Percentiles rank a stretch among this genome's conserved stretches.
Evolutionary conservation across 2,888 invertebrate genomes (phyloP).

Genomic region (Acanthococcus lagerstroemiae): DNA sequence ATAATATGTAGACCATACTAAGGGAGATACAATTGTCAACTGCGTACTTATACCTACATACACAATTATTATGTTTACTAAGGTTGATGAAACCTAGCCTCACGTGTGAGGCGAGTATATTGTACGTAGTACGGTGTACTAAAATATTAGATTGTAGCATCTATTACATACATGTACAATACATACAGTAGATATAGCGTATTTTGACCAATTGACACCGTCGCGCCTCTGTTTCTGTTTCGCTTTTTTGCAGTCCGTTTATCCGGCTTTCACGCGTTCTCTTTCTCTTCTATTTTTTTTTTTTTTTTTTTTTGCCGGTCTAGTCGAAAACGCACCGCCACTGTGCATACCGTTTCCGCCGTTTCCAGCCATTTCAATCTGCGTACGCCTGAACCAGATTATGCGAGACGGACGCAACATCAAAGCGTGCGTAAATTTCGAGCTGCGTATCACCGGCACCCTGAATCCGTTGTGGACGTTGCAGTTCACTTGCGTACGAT

Average conservation of each 20-base stretch:
- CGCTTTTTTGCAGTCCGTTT: too few species aligned
- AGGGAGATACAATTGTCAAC: too few species aligned
- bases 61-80: too few species aligned
- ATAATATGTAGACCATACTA: too few species aligned
- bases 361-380: slow-evolving; percentile 19
- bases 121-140: too few species aligned
- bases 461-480: slow-evolving; percentile 17
- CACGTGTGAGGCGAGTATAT: too few species aligned
- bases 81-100: too few species aligned
- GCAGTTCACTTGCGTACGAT: slow-evolving; percentile 15
- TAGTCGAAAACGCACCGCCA: slow-evolving; percentile 21
- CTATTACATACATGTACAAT: too few species aligned
- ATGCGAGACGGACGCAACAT: slow-evolving; percentile 12
- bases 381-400: slow-evolving; percentile 14
- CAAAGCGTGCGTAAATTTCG: slow-evolving; percentile 24
- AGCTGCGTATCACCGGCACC: slow-evolving; percentile 18
- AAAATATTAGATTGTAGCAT: too few species aligned
- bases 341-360: slow-evolving; percentile 18
- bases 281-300: neutral
- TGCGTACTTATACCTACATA: too few species aligned
- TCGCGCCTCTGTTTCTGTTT: too few species aligned
- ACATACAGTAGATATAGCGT: too few species aligned
- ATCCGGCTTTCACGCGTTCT: neutral
- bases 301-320: slow-evolving; percentile 1
- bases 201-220: slow-evolving; percentile 1